phyloP scores from a whole-genome alignment of 1,140 invertebrate species.

The Euschistus heros region DNA sequence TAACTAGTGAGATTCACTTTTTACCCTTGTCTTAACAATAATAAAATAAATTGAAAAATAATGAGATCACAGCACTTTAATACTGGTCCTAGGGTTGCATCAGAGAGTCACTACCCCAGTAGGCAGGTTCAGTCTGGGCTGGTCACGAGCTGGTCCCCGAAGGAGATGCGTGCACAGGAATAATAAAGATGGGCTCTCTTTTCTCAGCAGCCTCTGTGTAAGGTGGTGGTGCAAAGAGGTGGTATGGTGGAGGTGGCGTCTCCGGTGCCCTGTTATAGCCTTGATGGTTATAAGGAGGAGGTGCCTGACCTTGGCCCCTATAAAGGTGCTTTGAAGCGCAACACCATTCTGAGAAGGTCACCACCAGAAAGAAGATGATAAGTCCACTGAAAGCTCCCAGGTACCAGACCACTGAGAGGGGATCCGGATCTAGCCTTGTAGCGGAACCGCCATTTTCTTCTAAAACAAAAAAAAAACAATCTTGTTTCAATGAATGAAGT shows the following conservation, averaged over 20 bases:
- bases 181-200: slow-evolving; percentile 36
- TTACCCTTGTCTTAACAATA: slow-evolving; percentile 4
- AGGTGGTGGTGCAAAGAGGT: slow-evolving; percentile 46
- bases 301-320: slow-evolving; percentile 31
- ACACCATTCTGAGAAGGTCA: slow-evolving; percentile 50
- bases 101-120: background rate
- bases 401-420: slow-evolving; percentile 49
- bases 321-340: slow-evolving; percentile 34
- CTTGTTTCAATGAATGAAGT: no score
- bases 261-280: slow-evolving; percentile 9
- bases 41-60: background rate
- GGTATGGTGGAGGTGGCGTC: slow-evolving; percentile 38
- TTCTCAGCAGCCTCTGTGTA: slow-evolving; percentile 43
- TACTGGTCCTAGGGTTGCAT: slow-evolving; percentile 3
- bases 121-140: background rate
- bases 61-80: slow-evolving; percentile 15
- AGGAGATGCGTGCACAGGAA: slow-evolving; percentile 35
- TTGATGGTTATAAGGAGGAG: slow-evolving; percentile 27
- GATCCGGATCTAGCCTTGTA: slow-evolving; percentile 33
- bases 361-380: slow-evolving; percentile 46
- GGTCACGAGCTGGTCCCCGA: background rate
- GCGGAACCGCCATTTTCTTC: background rate
- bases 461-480: background rate
- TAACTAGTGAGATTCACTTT: slow-evolving; percentile 7
- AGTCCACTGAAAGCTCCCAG: slow-evolving; percentile 47